Evolutionary conservation across 2,113 vertebrate genomes (phyloP).

Genomic region (Anser brachyrhynchus): DNA sequence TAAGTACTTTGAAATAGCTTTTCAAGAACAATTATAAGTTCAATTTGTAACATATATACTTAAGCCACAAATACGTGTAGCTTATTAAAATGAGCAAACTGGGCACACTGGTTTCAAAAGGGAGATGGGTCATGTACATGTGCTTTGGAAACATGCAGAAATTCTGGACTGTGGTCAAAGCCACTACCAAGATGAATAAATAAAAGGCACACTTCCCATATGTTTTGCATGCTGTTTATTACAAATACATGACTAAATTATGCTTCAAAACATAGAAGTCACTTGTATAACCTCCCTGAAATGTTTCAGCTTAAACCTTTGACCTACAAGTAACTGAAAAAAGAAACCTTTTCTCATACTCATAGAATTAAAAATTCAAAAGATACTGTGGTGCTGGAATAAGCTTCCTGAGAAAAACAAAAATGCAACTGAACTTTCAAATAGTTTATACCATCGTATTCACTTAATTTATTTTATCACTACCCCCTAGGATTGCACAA

Average conservation of each 20-base stretch:
- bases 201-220: background rate
- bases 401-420: background rate
- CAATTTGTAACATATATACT: background rate
- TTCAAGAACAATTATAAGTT: background rate
- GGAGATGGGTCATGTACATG: background rate
- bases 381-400: background rate
- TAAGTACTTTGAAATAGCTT: background rate
- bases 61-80: background rate
- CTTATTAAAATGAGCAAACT: background rate
- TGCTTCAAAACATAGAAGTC: background rate
- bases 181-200: background rate
- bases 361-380: conserved; percentile 18
- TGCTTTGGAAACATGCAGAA: background rate
- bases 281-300: background rate
- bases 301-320: background rate
- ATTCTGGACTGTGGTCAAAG: background rate
- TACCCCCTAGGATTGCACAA: background rate
- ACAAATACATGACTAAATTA: background rate
- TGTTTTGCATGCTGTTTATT: background rate
- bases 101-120: background rate
- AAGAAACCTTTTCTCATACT: background rate
- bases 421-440: background rate
- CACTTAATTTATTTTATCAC: conserved; percentile 7
- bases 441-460: background rate
- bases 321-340: background rate